Evolutionary conservation across 2,797 vertebrate genomes (phyloP).

Genomic region (Rhinella marina): DNA sequence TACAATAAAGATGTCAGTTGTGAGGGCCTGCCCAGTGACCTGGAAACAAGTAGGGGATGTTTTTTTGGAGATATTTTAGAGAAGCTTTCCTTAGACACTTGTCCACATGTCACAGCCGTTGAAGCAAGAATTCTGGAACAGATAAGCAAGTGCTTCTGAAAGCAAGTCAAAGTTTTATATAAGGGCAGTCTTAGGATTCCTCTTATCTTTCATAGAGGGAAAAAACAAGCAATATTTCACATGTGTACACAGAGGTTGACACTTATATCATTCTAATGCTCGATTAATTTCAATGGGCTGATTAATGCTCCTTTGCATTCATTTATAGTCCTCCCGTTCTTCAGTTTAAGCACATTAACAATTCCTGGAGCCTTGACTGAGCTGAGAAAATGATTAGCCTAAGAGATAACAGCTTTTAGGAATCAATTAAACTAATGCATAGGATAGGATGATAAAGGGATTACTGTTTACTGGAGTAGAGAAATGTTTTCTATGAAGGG

Average conservation of each 20-base stretch:
- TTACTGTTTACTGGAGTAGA: background rate
- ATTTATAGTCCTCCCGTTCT: background rate
- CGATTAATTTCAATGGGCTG: constrained; percentile 4
- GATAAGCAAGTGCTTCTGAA: constrained; percentile 34
- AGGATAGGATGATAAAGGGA: background rate
- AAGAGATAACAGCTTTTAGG: constrained; percentile 19
- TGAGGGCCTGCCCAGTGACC: constrained; percentile 43
- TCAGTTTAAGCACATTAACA: constrained; percentile 26
- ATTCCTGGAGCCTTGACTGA: background rate
- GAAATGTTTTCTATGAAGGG: background rate
- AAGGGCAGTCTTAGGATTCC: background rate
- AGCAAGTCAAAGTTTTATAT: constrained; percentile 3
- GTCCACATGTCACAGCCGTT: constrained; percentile 42
- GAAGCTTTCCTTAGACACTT: constrained; percentile 34
- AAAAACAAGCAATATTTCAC: too few species aligned
- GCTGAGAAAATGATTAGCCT: background rate
- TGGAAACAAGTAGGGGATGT: constrained; percentile 39
- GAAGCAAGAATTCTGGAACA: background rate
- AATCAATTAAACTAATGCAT: constrained; percentile 41
- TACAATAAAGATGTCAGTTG: constrained; percentile 44
- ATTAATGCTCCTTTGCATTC: background rate
- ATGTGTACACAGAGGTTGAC: background rate
- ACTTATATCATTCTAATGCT: constrained; percentile 14
- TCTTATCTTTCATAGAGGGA: background rate
- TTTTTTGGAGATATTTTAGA: constrained; percentile 49